phyloP scores from a whole-genome alignment of 2,797 vertebrate genomes.

The Sarcophilus harrisii region DNA sequence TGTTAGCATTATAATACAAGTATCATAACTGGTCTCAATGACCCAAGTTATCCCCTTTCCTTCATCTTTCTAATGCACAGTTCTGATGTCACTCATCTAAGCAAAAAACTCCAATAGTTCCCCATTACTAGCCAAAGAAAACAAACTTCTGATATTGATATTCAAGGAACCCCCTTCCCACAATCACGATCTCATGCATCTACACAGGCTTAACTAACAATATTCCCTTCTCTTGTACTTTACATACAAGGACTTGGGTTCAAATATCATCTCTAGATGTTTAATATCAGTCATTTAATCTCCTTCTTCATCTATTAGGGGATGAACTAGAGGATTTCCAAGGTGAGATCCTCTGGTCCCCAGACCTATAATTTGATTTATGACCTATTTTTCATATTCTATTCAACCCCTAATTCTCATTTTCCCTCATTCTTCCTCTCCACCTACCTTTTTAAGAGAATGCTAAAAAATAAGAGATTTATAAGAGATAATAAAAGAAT shows the following conservation, averaged over 20 bases:
- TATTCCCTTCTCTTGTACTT: background rate
- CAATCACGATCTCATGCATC: background rate
- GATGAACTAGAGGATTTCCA: background rate
- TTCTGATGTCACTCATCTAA: background rate
- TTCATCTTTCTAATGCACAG: background rate
- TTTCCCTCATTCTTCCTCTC: background rate
- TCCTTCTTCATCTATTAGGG: background rate
- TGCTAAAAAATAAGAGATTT: no score
- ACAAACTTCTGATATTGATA: background rate
- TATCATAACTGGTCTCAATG: background rate
- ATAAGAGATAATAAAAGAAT: no score
- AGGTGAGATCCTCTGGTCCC: background rate
- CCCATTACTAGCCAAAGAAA: background rate
- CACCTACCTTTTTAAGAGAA: background rate
- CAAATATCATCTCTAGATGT: background rate
- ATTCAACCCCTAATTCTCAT: background rate
- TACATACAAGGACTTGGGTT: background rate
- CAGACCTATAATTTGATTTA: background rate
- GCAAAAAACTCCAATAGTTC: background rate
- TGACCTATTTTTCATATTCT: background rate
- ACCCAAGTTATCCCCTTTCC: background rate
- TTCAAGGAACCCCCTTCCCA: background rate
- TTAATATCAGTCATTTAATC: background rate
- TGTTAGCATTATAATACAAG: background rate
- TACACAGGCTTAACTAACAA: background rate